phyloP scores from a whole-genome alignment of 2,888 invertebrate genomes.

The Agonopterix arenella region DNA sequence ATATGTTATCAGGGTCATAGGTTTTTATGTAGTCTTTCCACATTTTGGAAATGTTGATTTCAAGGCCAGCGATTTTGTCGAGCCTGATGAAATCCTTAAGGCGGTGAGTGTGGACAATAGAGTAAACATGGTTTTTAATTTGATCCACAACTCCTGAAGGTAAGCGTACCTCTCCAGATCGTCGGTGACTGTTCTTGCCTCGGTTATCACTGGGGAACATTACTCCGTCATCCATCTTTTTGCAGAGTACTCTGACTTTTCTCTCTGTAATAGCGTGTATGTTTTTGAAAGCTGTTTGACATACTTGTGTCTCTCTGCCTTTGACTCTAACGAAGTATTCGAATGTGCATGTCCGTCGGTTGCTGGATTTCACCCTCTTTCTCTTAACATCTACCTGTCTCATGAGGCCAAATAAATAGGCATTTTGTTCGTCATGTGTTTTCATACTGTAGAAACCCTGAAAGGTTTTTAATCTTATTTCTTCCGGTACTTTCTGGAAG shows the following conservation, averaged over 20 bases:
- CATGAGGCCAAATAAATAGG: conserved; percentile 76
- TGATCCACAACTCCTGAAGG: conserved; percentile 66
- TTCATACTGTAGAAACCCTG: conserved; percentile 76
- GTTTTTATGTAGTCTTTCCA: conserved; percentile 76
- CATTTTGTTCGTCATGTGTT: conserved; percentile 77
- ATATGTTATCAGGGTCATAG: conserved; percentile 71
- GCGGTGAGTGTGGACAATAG: conserved; percentile 70
- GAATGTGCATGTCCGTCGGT: conserved; percentile 73
- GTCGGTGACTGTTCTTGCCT: conserved; percentile 71
- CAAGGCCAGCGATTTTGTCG: conserved; percentile 73
- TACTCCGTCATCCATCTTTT: conserved; percentile 77
- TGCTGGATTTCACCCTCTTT: conserved; percentile 73
- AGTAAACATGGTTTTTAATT: conserved; percentile 74
- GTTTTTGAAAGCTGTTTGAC: conserved; percentile 76
- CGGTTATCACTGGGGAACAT: conserved; percentile 77
- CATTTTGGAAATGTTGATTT: conserved; percentile 77
- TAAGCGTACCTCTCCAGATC: conserved; percentile 69
- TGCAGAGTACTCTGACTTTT: conserved; percentile 74
- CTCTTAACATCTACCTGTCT: conserved; percentile 75
- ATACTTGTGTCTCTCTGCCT: conserved; percentile 74
- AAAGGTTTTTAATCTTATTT: conserved; percentile 68
- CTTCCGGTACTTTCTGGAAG: conserved; percentile 69
- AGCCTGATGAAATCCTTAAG: conserved; percentile 71
- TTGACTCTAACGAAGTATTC: conserved; percentile 75
- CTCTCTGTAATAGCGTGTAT: conserved; percentile 76